A percentile compares a stretch with the other conserved stretches of the same genome.
Evolutionary conservation across 2,113 vertebrate genomes (phyloP).

Genomic region (Microcebus jonahi): DNA sequence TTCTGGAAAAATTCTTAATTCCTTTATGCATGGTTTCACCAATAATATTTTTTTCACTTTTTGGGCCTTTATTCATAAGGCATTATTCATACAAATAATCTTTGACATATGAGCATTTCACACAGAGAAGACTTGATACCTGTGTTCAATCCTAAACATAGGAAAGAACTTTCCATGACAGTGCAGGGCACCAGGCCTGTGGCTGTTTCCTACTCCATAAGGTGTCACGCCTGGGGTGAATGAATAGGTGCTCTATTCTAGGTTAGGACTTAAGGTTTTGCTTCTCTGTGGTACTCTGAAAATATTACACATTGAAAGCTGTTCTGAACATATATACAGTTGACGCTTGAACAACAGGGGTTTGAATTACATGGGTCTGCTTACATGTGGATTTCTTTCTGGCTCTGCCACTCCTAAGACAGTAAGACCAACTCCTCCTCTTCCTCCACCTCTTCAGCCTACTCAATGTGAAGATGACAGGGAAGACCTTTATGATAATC

Average conservation of each 20-base stretch:
- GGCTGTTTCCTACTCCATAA: accelerated
- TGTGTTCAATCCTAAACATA: background rate
- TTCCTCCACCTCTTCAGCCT: background rate
- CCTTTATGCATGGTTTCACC: background rate
- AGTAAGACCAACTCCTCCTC: background rate
- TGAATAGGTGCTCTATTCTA: background rate
- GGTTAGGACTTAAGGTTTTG: background rate
- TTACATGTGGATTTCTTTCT: background rate
- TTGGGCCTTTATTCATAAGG: background rate
- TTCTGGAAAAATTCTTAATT: background rate
- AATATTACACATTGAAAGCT: background rate
- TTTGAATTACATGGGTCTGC: background rate
- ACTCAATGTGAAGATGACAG: background rate
- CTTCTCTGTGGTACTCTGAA: background rate
- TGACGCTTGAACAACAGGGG: background rate
- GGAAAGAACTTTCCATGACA: background rate
- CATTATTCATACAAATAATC: background rate
- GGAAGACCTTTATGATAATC: background rate
- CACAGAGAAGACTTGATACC: background rate
- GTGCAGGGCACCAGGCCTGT: background rate
- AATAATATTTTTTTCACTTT: background rate
- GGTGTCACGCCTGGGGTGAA: background rate
- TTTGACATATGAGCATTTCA: background rate
- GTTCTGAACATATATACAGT: background rate
- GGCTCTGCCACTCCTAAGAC: background rate